Conservation (phyloP, 2,797 vertebrate species). For the Phataginus tetradactyla region DNA sequence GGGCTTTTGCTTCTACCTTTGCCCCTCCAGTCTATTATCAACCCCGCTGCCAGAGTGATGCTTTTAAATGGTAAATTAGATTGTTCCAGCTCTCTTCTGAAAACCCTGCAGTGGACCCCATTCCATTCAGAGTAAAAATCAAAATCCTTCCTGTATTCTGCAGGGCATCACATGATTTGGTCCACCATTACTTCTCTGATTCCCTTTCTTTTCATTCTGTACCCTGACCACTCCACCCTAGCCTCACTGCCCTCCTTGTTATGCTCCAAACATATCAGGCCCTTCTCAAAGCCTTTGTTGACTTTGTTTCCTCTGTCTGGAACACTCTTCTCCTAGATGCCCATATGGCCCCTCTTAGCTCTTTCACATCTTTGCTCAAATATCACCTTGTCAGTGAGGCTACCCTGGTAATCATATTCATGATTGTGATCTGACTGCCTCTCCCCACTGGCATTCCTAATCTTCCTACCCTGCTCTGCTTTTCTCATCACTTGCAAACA, state of each 20-base stretch:
- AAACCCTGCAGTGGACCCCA: not conserved
- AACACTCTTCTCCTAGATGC: not conserved
- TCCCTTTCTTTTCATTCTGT: not conserved
- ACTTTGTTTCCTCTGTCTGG: not conserved
- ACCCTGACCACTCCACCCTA: not conserved
- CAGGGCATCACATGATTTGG: not conserved
- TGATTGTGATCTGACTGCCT: not conserved
- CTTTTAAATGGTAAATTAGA: not conserved
- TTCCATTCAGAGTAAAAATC: not conserved
- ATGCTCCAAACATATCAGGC: not conserved
- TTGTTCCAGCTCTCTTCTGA: not conserved
- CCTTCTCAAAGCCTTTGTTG: not conserved
- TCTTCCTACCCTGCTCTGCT: not conserved
- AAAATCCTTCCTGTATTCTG: not conserved
- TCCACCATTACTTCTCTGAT: not conserved
- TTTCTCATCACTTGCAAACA: not conserved
- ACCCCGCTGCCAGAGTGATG: not conserved
- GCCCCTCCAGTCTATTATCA: not conserved
- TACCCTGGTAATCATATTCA: not conserved
- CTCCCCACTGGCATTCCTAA: not conserved
- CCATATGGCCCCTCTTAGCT: not conserved
- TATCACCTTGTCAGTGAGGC: not conserved
- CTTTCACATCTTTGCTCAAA: not conserved
- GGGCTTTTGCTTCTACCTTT: not conserved
- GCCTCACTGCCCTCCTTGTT: not conserved